Evolutionary conservation across 2,888 invertebrate genomes (phyloP).

Genomic region (Stictocephala bisonia): DNA sequence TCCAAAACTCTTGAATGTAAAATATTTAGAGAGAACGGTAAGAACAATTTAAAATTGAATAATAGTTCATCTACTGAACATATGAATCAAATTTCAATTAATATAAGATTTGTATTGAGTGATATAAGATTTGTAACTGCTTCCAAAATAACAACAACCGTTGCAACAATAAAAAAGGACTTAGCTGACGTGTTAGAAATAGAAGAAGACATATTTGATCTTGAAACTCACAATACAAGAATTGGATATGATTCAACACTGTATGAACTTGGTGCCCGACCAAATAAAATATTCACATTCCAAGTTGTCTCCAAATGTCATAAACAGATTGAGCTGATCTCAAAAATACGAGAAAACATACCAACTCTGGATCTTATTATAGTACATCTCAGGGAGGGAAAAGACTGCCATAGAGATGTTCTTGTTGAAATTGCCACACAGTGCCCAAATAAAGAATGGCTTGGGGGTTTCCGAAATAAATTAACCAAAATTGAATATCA

Average conservation of each 20-base stretch:
- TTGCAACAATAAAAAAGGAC: slow-evolving; percentile 55
- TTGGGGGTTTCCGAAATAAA: slow-evolving; percentile 83
- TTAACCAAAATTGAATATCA: slow-evolving; percentile 78
- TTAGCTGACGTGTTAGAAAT: slow-evolving; percentile 54
- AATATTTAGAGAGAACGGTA: too few species aligned
- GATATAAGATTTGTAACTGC: slow-evolving; percentile 54
- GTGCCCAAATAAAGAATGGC: slow-evolving; percentile 77
- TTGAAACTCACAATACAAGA: slow-evolving; percentile 59
- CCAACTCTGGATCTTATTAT: slow-evolving; percentile 68
- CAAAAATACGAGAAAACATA: slow-evolving; percentile 54
- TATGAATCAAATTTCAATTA: slow-evolving; percentile 42
- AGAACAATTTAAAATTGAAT: too few species aligned
- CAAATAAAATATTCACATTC: slow-evolving; percentile 58
- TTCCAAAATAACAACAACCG: slow-evolving; percentile 52
- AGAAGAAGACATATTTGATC: slow-evolving; percentile 47
- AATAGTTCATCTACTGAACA: neutral
- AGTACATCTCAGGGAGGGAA: slow-evolving; percentile 66
- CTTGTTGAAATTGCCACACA: slow-evolving; percentile 72
- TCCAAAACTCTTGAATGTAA: too few species aligned
- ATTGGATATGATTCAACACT: slow-evolving; percentile 58
- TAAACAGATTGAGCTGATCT: neutral
- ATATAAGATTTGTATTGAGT: slow-evolving; percentile 54
- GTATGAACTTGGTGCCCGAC: slow-evolving; percentile 61
- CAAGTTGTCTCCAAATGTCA: slow-evolving; percentile 39
- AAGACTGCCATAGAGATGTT: slow-evolving; percentile 66